Percentiles rank a stretch among this genome's conserved stretches.
Evolutionary conservation across 2,113 vertebrate genomes (phyloP).

Genomic region (Mus spicilegus): DNA sequence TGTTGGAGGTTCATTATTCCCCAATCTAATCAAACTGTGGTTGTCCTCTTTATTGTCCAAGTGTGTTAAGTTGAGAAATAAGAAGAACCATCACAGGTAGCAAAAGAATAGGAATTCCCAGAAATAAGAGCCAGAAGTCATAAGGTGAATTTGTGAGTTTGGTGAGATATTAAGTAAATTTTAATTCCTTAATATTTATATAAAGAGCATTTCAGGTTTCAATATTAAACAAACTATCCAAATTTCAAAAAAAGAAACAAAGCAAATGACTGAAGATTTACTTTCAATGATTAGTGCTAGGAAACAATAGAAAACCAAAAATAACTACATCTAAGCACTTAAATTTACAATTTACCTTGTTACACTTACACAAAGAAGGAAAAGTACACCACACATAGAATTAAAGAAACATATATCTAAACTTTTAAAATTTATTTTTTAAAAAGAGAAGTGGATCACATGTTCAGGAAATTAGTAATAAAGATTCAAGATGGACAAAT

Average conservation of each 20-base stretch:
- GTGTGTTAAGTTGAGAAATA: background rate
- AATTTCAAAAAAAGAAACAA: background rate
- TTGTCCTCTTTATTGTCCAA: background rate
- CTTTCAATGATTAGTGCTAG: background rate
- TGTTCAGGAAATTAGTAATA: background rate
- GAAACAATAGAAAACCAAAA: background rate
- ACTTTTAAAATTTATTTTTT: constrained; percentile 13
- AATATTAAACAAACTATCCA: constrained; percentile 1
- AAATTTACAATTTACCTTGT: background rate
- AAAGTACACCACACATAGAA: background rate
- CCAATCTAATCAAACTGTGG: background rate
- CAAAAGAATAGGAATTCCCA: background rate
- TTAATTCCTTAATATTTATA: no score
- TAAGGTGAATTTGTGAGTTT: background rate
- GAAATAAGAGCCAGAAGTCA: background rate
- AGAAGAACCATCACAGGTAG: background rate
- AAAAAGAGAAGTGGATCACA: background rate
- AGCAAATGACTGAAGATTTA: background rate
- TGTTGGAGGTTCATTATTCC: background rate
- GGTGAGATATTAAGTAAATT: background rate
- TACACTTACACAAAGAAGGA: background rate
- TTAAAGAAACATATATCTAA: background rate
- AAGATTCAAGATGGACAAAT: background rate
- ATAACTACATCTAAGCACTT: background rate
- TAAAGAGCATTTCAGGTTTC: background rate